Conservation (phyloP, 2,797 vertebrate species). For the Carcharodon carcharias region DNA sequence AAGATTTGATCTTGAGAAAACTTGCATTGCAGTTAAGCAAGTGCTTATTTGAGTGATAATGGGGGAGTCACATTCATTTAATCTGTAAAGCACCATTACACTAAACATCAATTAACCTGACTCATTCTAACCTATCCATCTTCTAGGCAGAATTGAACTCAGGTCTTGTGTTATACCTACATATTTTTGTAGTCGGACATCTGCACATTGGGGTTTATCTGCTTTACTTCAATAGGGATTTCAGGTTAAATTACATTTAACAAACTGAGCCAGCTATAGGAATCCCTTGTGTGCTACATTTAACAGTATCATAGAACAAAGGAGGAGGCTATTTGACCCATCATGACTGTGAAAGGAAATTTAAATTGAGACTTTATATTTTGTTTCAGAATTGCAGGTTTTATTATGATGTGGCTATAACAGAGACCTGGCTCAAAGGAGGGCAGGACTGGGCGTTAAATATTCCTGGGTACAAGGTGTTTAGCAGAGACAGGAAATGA, state of each 20-base stretch:
- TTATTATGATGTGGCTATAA: background rate
- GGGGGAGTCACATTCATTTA: background rate
- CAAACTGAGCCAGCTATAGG: background rate
- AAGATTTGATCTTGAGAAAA: background rate
- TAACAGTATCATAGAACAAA: background rate
- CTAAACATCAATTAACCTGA: background rate
- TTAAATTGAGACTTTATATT: background rate
- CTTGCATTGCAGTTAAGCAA: constrained; percentile 8
- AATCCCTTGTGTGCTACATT: background rate
- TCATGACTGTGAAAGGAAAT: background rate
- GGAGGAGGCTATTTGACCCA: background rate
- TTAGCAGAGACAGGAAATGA: too few relatives aligned
- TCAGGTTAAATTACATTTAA: background rate
- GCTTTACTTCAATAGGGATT: background rate
- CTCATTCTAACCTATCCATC: background rate
- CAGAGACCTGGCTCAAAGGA: too few relatives aligned
- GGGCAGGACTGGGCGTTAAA: too few relatives aligned
- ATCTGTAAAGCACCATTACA: background rate
- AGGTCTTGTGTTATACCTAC: background rate
- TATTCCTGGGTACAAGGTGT: too few relatives aligned
- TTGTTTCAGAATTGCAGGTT: background rate
- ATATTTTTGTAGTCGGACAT: background rate
- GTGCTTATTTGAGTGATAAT: background rate
- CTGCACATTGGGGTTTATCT: background rate
- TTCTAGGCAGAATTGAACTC: background rate